Conservation (phyloP, 2,888 invertebrate species). For the Melinaea menophilus region DNA sequence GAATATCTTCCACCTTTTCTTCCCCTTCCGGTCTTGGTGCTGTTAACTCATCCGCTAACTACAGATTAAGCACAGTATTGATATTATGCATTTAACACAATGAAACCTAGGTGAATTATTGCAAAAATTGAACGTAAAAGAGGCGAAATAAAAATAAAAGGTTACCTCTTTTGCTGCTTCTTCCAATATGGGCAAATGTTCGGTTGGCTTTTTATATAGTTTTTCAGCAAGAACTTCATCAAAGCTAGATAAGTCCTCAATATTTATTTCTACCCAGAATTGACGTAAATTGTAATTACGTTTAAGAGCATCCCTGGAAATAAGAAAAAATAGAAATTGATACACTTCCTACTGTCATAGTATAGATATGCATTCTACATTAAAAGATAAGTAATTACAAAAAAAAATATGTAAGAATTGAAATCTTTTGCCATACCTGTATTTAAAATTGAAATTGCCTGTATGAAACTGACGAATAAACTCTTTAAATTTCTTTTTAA, state of each 20-base stretch:
- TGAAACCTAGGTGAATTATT: no score
- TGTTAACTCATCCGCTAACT: conserved; percentile 96
- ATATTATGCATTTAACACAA: background rate
- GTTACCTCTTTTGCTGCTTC: conserved; percentile 94
- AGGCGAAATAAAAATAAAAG: background rate
- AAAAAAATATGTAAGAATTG: no score
- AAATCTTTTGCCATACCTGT: conserved; percentile 81
- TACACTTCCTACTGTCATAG: background rate
- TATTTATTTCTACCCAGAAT: conserved; percentile 93
- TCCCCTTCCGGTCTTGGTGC: conserved; percentile 94
- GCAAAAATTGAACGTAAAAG: background rate
- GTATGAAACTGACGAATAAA: conserved; percentile 97
- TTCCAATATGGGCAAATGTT: conserved; percentile 95
- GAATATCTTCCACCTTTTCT: conserved; percentile 93
- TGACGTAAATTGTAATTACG: conserved; percentile 93
- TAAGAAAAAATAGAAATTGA: conserved; percentile 11
- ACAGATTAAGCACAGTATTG: conserved; percentile 18
- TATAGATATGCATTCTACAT: no score
- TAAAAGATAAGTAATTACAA: no score
- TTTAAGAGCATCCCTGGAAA: conserved; percentile 91
- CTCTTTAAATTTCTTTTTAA: conserved; percentile 95
- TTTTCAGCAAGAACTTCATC: conserved; percentile 96
- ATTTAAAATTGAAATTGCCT: conserved; percentile 97
- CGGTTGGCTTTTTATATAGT: conserved; percentile 93
- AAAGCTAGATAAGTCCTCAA: conserved; percentile 96